These are phyloP conservation scores for Amiota minor DNA, from an alignment of 2,888 invertebrate genomes.

Conservation along the genomic window DNA sequence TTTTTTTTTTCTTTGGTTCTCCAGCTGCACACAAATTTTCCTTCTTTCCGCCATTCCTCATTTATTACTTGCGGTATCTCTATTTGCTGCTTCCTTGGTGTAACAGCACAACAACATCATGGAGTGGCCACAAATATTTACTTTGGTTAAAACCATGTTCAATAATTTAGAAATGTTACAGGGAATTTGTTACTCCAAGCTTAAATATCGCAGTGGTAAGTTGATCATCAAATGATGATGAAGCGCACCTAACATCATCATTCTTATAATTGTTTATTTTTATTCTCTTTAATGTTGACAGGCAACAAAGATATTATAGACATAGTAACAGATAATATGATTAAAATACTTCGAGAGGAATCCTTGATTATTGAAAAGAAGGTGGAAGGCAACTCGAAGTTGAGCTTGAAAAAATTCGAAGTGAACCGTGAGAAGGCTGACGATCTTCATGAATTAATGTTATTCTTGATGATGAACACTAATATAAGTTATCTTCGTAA, in stretches of 20 bases:
- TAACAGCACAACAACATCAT: too few relatives aligned
- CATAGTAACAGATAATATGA: not conserved
- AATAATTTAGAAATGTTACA: too few relatives aligned
- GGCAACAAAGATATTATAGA: not conserved
- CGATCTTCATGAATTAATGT: slow-evolving; percentile 60
- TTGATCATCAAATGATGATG: not conserved
- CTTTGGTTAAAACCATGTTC: too few relatives aligned
- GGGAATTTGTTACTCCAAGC: too few relatives aligned
- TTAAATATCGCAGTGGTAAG: slow-evolving; percentile 61
- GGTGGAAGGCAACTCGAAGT: slow-evolving; percentile 41
- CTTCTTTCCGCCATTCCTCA: too few relatives aligned
- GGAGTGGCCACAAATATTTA: too few relatives aligned
- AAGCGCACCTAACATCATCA: not conserved
- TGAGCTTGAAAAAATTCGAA: slow-evolving; percentile 44
- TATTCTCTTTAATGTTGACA: not conserved
- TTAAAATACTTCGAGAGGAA: not conserved
- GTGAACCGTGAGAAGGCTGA: slow-evolving; percentile 29
- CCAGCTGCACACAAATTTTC: too few relatives aligned
- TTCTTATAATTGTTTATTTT: not conserved
- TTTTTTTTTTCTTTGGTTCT: too few relatives aligned
- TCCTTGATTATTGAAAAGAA: not conserved
- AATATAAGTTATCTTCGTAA: slow-evolving; percentile 60
- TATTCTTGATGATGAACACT: slow-evolving; percentile 64
- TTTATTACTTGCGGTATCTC: too few relatives aligned
- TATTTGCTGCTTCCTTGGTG: too few relatives aligned